Evolutionary conservation across 2,888 invertebrate species (phyloP).

Genomic region (Eubasilissa splendida): DNA sequence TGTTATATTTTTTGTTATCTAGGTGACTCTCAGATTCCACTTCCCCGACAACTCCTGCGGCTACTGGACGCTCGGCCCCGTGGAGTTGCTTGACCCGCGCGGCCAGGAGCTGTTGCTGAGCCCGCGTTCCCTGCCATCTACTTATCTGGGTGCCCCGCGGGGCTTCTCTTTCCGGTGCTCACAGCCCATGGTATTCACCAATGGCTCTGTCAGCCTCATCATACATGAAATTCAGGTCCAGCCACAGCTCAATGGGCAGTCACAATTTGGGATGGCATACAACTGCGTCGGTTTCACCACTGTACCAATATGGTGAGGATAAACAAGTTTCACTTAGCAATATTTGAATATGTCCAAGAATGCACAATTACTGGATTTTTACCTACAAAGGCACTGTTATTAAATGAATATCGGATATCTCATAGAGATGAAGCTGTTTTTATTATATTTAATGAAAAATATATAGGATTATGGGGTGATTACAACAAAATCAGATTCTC

Average conservation of each 20-base stretch:
- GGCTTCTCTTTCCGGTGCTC: constrained; percentile 74
- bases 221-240: constrained; percentile 74
- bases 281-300: constrained; percentile 95
- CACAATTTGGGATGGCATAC: constrained; percentile 82
- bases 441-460: too few species aligned
- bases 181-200: constrained; percentile 68
- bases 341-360: too few species aligned
- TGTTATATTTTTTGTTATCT: constrained; percentile 38
- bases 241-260: constrained; percentile 70
- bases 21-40: constrained; percentile 73
- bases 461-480: too few species aligned
- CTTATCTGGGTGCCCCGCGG: constrained; percentile 70
- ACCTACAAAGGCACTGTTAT: too few species aligned
- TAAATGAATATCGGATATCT: too few species aligned
- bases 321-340: too few species aligned
- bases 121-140: constrained; percentile 58
- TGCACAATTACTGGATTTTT: too few species aligned
- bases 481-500: too few species aligned
- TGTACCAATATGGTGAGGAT: constrained; percentile 84
- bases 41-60: constrained; percentile 69
- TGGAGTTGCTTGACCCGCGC: constrained; percentile 70
- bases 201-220: constrained; percentile 68
- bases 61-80: constrained; percentile 74
- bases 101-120: constrained; percentile 60
- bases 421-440: too few species aligned